These are phyloP conservation scores for Rhaphigaster nebulosa DNA, from an alignment of 2,888 invertebrate species.

Conservation along the genomic window DNA sequence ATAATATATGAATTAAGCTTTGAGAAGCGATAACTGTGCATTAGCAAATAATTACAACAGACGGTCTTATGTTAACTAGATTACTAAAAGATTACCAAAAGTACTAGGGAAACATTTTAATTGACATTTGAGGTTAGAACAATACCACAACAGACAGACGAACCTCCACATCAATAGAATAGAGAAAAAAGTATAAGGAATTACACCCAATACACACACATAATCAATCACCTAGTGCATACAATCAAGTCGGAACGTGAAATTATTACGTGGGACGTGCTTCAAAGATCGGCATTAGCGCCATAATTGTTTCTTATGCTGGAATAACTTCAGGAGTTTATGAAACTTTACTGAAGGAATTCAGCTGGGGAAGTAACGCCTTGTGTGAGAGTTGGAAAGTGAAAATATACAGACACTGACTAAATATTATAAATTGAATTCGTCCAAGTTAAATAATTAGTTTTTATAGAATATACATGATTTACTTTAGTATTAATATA, in stretches of 20 bases:
- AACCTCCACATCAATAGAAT: neutral
- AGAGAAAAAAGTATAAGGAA: neutral
- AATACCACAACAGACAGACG: neutral
- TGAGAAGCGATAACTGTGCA: neutral
- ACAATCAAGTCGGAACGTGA: slow-evolving; percentile 9
- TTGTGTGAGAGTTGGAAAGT: neutral
- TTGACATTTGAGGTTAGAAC: neutral
- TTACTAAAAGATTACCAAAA: neutral
- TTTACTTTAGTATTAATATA: no score
- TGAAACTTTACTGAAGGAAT: neutral
- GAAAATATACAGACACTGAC: neutral
- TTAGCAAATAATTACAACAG: neutral
- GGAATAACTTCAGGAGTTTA: neutral
- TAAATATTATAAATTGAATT: neutral
- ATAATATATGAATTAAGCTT: no score
- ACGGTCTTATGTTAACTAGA: neutral
- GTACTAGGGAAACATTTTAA: neutral
- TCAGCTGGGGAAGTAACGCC: neutral
- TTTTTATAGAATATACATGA: no score
- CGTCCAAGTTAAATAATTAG: no score
- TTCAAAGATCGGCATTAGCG: neutral
- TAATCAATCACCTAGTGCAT: neutral
- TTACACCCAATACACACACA: neutral
- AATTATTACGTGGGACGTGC: slow-evolving; percentile 12
- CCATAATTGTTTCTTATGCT: neutral